Conservation (phyloP, 2,113 vertebrate species). For the Nothobranchius kuhntae region DNA sequence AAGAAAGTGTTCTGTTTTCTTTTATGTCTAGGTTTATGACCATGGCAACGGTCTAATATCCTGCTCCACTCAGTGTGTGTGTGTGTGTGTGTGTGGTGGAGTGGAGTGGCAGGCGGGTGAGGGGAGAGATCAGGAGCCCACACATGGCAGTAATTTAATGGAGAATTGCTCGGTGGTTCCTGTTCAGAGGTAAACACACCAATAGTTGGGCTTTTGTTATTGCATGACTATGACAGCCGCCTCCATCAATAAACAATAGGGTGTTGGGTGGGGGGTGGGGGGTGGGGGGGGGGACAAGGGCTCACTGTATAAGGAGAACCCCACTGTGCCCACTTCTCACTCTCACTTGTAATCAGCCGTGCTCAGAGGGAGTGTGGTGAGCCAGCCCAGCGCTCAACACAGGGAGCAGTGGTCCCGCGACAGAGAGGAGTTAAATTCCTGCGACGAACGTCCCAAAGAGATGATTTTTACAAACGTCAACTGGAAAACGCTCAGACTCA, state of each 20-base stretch:
- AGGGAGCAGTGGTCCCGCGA: no score
- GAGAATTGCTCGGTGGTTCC: conserved; percentile 81
- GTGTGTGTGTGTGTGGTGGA: conserved; percentile 2
- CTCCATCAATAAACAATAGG: conserved; percentile 73
- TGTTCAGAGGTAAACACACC: conserved; percentile 80
- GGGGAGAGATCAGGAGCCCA: conserved; percentile 72
- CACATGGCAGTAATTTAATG: conserved; percentile 84
- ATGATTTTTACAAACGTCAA: background rate
- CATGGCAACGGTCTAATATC: conserved; percentile 39
- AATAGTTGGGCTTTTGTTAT: conserved; percentile 78
- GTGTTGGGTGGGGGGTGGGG: conserved; percentile 33
- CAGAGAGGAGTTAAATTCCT: no score
- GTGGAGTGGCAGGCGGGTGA: conserved; percentile 42
- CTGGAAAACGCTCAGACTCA: background rate
- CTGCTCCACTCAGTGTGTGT: background rate
- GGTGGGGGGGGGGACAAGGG: conserved; percentile 43
- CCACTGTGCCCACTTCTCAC: conserved; percentile 66
- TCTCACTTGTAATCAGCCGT: conserved; percentile 36
- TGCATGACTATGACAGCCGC: conserved; percentile 84
- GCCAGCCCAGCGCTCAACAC: background rate
- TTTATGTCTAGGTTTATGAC: conserved; percentile 23
- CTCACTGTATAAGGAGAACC: conserved; percentile 67
- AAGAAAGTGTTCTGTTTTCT: background rate
- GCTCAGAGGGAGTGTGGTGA: conserved; percentile 26
- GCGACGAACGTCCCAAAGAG: background rate